Evolutionary conservation across 2,113 vertebrate genomes (phyloP).

Genomic region (Tupaia tana): DNA sequence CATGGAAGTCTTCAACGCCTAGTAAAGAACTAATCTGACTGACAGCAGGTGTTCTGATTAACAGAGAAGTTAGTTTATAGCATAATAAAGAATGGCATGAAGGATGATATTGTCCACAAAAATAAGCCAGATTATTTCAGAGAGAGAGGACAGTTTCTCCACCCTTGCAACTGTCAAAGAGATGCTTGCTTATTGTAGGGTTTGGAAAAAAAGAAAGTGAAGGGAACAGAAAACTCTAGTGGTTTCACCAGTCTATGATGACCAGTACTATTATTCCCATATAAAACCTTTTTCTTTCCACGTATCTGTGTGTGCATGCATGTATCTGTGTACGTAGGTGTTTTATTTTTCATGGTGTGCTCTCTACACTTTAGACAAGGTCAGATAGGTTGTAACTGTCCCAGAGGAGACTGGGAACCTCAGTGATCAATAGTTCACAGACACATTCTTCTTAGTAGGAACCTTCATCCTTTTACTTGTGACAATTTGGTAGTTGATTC

Average conservation of each 20-base stretch:
- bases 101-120: background rate
- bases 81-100: constrained; percentile 29
- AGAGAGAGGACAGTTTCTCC: background rate
- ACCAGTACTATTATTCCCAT: background rate
- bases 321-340: accelerated
- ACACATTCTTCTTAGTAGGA: background rate
- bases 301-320: too few species aligned
- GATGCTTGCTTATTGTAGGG: background rate
- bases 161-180: background rate
- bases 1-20: background rate
- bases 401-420: background rate
- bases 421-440: background rate
- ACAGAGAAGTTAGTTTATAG: constrained; percentile 49
- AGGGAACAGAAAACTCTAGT: background rate
- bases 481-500: background rate
- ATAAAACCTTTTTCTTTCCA: background rate
- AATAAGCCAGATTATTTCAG: background rate
- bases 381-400: background rate
- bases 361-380: background rate
- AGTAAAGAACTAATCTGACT: background rate
- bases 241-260: background rate
- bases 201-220: background rate
- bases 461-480: background rate
- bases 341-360: background rate
- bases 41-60: constrained; percentile 32